phyloP scores from a whole-genome alignment of 2,113 vertebrate genomes.

The Elachura formosa region DNA sequence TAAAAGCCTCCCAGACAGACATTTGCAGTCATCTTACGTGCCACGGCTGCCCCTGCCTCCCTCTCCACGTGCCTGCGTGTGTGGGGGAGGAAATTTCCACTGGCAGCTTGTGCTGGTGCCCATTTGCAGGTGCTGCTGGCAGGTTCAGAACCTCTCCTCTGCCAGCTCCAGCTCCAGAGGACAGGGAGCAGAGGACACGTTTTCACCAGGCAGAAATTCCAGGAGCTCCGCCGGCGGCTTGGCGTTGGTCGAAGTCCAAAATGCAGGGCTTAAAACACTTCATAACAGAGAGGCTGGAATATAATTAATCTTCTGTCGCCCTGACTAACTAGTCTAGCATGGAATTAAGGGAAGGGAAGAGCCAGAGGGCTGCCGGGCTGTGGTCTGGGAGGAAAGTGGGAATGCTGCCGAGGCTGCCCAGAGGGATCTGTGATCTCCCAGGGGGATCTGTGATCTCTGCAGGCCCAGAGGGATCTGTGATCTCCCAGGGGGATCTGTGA shows the following conservation, averaged over 20 bases:
- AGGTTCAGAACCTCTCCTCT: neutral
- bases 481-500: neutral
- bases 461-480: neutral
- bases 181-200: neutral
- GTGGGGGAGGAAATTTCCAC: conserved; percentile 40
- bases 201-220: neutral
- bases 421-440: neutral
- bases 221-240: neutral
- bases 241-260: neutral
- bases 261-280: neutral
- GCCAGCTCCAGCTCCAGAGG: neutral
- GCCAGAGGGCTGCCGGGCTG: neutral
- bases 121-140: neutral
- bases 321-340: neutral
- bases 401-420: neutral
- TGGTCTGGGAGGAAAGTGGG: neutral
- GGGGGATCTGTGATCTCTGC: neutral
- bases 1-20: neutral
- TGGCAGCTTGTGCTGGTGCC: neutral
- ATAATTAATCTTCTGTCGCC: neutral
- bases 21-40: neutral
- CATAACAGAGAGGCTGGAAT: neutral
- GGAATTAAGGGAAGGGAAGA: neutral
- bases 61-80: neutral
- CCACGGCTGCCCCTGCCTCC: neutral